Base-by-base conservation (phyloP, 2,797 vertebrate genomes). In the Danio tinwini region DNA sequence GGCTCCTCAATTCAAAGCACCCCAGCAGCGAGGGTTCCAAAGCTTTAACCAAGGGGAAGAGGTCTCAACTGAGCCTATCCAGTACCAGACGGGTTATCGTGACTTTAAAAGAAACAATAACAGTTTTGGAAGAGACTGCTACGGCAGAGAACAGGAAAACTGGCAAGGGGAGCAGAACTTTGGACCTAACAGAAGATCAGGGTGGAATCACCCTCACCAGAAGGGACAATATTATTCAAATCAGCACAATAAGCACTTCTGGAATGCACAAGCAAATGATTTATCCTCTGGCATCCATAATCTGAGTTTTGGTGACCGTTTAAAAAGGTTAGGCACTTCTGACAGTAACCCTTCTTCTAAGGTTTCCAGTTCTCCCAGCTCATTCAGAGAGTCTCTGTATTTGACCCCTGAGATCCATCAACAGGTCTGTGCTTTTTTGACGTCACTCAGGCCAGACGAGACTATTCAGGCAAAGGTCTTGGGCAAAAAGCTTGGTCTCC, bases 381-480 rank as follows among this genome's bases (percentile, higher is more conserved):
- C 71, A 58, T 1, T 80, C 82, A 62, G 75, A 61, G 37, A 64
- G 59, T 69, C 68, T 37, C 59, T 90, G 64, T 83, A 81, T 55
- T 71, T 87, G 16, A 91, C 87, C 19, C 75, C 88, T 47, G 84
- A 88, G 12, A 87, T 93, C 81, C 84, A 92, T 74, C 85, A 90
- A 2, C 75, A 84, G 58, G 85, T 98, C 13, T 62, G 94, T 39
- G 65, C 40, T 0, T 13, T 89, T 80, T 86, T 98, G 81, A 64
- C 83, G 29, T 88, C 82, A 52, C 93, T 97, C 0, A 84, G 77
- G 2, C 87, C 91, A 11, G 88, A 83, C 53, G 86, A 92, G 80
- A 85, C 84, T 0, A 44, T 92, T 37, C 90, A 94, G 0, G 96
- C 95, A 1, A 91, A 72, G 78, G 55, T 81, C 0, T 90, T 99